These are phyloP conservation scores for Tamias sibiricus DNA, from an alignment of 2,113 vertebrate species.

Conservation along the genomic window DNA sequence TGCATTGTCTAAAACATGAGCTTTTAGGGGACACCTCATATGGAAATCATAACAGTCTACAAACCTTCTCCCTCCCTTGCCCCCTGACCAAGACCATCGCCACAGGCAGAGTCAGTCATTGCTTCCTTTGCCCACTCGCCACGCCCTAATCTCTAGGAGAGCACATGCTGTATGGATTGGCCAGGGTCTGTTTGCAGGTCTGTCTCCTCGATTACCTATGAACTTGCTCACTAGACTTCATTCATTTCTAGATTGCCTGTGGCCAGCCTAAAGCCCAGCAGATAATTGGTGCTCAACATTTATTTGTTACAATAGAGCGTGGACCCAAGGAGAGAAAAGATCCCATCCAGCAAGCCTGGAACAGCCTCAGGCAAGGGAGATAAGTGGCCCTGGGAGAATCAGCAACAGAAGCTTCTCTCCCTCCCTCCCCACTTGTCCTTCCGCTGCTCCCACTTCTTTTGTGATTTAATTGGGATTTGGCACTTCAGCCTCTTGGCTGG, in stretches of 20 bases:
- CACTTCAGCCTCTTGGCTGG: conserved; percentile 43
- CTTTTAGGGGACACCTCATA: no score
- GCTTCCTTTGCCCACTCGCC: background rate
- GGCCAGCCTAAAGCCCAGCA: background rate
- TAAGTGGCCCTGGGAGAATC: conserved; percentile 5
- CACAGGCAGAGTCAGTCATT: background rate
- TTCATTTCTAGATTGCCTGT: background rate
- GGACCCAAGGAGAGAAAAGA: background rate
- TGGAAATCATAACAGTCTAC: background rate
- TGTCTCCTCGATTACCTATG: background rate
- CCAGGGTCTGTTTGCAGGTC: background rate
- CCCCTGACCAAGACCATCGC: background rate
- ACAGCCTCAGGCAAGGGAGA: background rate
- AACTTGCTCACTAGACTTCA: background rate
- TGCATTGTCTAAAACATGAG: no score
- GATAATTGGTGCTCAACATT: background rate
- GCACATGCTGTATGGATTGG: background rate
- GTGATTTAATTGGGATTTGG: conserved; percentile 59
- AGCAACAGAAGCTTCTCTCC: background rate
- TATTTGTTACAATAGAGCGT: background rate
- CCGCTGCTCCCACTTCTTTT: conserved; percentile 32
- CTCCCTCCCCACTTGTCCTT: background rate
- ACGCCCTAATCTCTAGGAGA: background rate
- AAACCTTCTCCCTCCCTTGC: background rate
- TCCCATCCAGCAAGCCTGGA: background rate